phyloP scores from a whole-genome alignment of 2,797 vertebrate species.

The Sus cebifrons region DNA sequence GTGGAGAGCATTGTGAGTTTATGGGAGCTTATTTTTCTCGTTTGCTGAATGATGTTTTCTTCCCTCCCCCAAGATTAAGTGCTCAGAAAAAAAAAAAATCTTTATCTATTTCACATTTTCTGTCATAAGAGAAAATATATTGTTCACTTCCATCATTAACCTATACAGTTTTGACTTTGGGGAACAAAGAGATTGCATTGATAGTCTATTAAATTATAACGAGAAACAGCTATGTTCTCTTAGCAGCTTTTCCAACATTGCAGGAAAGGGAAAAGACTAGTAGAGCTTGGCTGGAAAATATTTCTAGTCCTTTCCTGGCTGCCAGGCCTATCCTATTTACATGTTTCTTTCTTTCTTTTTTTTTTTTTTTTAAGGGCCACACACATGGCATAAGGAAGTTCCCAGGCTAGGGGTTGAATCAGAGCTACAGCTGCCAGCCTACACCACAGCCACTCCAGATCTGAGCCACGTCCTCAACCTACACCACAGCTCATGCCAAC shows the following conservation, averaged over 20 bases:
- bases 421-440: no score
- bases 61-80: background rate
- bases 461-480: no score
- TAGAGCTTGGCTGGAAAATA: background rate
- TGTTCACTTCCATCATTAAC: background rate
- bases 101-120: constrained; percentile 17
- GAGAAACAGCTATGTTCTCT: background rate
- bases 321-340: background rate
- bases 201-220: background rate
- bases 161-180: background rate
- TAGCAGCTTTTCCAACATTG: background rate
- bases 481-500: no score
- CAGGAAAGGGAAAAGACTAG: background rate
- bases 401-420: no score
- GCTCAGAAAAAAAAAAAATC: background rate
- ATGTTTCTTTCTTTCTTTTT: no score
- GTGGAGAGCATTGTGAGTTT: background rate
- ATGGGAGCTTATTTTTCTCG: constrained; percentile 11
- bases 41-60: background rate
- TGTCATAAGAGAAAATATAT: background rate
- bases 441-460: no score
- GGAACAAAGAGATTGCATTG: background rate
- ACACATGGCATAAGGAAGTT: no score
- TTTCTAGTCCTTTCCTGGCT: background rate
- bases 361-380: no score